These are phyloP conservation scores for Montipora capricornis DNA, from an alignment of 64 coral and sea anemone species.

Conservation along the genomic window DNA sequence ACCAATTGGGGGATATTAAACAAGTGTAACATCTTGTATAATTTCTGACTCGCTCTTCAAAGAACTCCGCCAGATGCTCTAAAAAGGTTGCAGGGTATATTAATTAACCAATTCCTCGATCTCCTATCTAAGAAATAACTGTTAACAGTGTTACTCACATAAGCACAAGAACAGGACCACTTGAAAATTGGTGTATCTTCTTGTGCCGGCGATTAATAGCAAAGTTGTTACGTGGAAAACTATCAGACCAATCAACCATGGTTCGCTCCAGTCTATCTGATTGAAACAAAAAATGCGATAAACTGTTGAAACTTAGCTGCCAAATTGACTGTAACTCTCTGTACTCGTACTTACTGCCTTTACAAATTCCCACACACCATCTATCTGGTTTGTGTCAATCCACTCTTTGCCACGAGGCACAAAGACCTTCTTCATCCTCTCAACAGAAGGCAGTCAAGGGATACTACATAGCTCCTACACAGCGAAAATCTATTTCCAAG, in stretches of 20 bases:
- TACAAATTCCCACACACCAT: constrained; percentile 55
- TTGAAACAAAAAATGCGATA: neutral
- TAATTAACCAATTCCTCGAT: too few species aligned
- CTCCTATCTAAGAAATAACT: too few species aligned
- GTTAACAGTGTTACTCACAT: constrained; percentile 32
- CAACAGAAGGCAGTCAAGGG: neutral
- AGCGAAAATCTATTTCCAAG: neutral
- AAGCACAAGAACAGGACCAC: constrained; percentile 32
- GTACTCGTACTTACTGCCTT: constrained; percentile 57
- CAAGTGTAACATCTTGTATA: too few species aligned
- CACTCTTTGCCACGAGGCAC: constrained; percentile 9
- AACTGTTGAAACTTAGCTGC: neutral
- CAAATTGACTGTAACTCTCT: neutral
- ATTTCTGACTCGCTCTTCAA: too few species aligned
- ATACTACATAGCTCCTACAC: neutral
- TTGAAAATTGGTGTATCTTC: constrained; percentile 60
- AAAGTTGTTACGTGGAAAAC: constrained; percentile 57
- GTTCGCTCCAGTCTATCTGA: constrained; percentile 64
- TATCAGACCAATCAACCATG: constrained; percentile 43
- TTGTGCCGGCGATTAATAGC: neutral
- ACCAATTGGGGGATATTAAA: too few species aligned
- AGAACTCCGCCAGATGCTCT: too few species aligned
- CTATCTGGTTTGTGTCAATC: constrained; percentile 50
- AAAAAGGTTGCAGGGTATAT: too few species aligned
- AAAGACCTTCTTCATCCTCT: neutral